Base-by-base conservation (phyloP, 2,797 vertebrate species). In the Melanotaenia boesemani region DNA sequence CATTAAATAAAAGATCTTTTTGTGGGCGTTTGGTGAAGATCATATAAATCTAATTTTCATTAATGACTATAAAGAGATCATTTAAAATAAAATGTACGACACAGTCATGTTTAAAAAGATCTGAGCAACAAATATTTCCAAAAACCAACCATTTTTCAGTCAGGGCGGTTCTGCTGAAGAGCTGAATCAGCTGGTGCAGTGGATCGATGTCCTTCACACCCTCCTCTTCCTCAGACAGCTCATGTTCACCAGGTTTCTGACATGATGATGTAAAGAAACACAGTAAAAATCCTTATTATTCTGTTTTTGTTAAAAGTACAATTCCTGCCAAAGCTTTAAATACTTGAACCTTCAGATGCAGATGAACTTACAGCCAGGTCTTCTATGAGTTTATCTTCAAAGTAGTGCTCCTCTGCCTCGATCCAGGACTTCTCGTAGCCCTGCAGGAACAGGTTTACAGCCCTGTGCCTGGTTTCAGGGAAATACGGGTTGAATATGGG, bases 381-480 rank as follows among this genome's bases (percentile, higher is more conserved):
- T 89, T 99, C 97, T 71, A 99, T 98, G 67, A 99, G 94, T 74
- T 98, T 98, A 79, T 99, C 97, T 91, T 99, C 97, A 92, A 99
- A 99, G 89, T 97, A 98, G 73, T 98, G 97, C 39, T 98, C 97
- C 86, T 99, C 97, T 15, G 97, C 96, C 82, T 98, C 97, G 65
- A 99, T 98, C 97, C 97, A 99, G 59, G 97, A 97, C 88, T 98
- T 98, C 79, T 98, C 96, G 79, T 99, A 99, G 55, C 97, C 97
- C 92, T 98, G 97, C 82, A 99, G 95, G 89, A 99, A 99, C 77
- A 99, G 93, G 90, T 99, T 99, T 73, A 98, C 95, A 0, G 97
- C 97, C 52, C 97, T 93, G 73, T 99, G 97, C 92, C 97, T 99
- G 72, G 66, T 76, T 82, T 87, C 68, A 48, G 46, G 11, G 5